A percentile compares a stretch with the other conserved stretches of the same genome.
phyloP scores from a whole-genome alignment of 2,113 vertebrate species.

The Ammodytes dubius region DNA sequence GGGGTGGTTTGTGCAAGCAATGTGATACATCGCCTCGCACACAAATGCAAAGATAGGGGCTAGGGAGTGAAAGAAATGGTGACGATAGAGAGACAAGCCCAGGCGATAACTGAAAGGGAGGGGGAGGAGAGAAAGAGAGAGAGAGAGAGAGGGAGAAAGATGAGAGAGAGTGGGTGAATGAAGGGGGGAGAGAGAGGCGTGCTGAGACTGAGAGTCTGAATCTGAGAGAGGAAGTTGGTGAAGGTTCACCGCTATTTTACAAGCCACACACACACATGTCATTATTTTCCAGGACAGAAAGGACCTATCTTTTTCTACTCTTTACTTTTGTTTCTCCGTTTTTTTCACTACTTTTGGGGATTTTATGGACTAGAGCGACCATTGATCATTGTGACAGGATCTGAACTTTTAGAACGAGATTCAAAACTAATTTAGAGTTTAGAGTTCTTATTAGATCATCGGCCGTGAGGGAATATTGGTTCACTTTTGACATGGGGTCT shows the following conservation, averaged over 20 bases:
- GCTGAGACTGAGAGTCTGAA: constrained; percentile 22
- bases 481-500: constrained; percentile 47
- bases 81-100: constrained; percentile 11
- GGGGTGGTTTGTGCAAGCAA: constrained; percentile 41
- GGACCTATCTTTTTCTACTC: neutral
- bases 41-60: constrained; percentile 55
- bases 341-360: constrained; percentile 30
- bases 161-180: neutral
- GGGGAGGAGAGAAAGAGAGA: neutral
- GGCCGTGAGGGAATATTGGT: neutral
- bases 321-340: neutral
- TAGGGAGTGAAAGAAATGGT: constrained; percentile 40
- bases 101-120: constrained; percentile 16
- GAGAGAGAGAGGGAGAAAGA: neutral
- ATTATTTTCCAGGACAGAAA: neutral
- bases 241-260: constrained; percentile 31
- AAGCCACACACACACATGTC: neutral
- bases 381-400: constrained; percentile 12
- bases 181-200: constrained; percentile 29
- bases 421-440: neutral
- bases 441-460: neutral
- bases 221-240: constrained; percentile 36
- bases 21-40: constrained; percentile 50
- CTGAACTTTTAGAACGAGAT: neutral
- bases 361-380: constrained; percentile 3